Evolutionary conservation across 2,113 vertebrate species (phyloP).

Genomic region (Neoarius graeffei): DNA sequence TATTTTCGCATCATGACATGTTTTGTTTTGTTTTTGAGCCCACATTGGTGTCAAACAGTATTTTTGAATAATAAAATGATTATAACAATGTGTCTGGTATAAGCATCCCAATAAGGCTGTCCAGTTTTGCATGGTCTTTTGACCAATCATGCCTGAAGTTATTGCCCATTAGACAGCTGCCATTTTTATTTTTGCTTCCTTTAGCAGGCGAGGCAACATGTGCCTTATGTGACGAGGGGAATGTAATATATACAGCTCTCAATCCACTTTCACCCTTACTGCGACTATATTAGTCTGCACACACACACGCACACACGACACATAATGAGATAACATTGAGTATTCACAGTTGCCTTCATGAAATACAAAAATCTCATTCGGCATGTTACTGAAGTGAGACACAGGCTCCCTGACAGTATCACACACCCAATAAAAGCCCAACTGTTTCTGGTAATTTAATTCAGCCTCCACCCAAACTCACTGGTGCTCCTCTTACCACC

Average conservation of each 20-base stretch:
- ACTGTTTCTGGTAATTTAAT: slow-evolving; percentile 77
- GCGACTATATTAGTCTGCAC: not conserved
- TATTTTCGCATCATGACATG: slow-evolving; percentile 53
- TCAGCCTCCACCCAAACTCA: slow-evolving; percentile 63
- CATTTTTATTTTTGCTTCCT: slow-evolving; percentile 47
- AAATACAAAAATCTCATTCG: slow-evolving; percentile 23
- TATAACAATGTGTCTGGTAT: slow-evolving; percentile 62
- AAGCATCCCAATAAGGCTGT: slow-evolving; percentile 46
- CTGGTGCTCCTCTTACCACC: slow-evolving; percentile 53
- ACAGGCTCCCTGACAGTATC: slow-evolving; percentile 68
- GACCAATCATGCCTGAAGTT: slow-evolving; percentile 57
- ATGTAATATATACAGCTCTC: slow-evolving; percentile 10
- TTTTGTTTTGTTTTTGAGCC: not conserved
- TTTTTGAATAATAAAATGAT: slow-evolving; percentile 65
- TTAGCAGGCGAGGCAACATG: not conserved
- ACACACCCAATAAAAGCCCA: slow-evolving; percentile 74
- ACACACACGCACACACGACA: not conserved
- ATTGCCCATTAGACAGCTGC: slow-evolving; percentile 60
- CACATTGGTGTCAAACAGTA: slow-evolving; percentile 66
- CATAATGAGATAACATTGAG: slow-evolving; percentile 23
- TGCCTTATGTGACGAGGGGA: slow-evolving; percentile 12
- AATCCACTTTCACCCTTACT: not conserved
- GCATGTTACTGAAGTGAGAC: slow-evolving; percentile 46
- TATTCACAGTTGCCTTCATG: slow-evolving; percentile 1
- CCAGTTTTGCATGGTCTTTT: slow-evolving; percentile 30